Percentiles rank a stretch among this genome's conserved stretches.
Conservation (phyloP, 2,888 invertebrate genomes). For the Euplexia lucipara region DNA sequence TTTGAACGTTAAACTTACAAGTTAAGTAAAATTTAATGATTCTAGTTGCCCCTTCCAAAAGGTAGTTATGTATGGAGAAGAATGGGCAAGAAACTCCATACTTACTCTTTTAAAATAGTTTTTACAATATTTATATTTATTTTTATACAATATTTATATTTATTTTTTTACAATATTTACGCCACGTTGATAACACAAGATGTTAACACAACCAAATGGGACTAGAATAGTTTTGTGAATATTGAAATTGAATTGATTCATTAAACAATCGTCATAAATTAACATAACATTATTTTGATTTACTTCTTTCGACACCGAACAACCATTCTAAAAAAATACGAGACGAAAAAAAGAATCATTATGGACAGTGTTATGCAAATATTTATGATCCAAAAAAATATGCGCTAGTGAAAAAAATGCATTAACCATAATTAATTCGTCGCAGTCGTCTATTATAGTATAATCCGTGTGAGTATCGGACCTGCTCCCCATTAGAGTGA, state of each 20-base stretch:
- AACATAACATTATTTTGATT: conserved; percentile 14
- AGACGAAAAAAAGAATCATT: neutral
- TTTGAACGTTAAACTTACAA: no score
- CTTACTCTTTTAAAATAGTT: no score
- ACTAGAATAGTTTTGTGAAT: conserved; percentile 27
- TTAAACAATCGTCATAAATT: conserved; percentile 23
- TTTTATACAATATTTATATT: no score
- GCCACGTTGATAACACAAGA: conserved; percentile 31
- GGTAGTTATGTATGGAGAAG: no score
- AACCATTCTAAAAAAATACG: conserved; percentile 1
- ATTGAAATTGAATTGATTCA: conserved; percentile 34
- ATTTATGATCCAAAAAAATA: conserved; percentile 11
- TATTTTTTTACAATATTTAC: no score
- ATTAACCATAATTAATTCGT: conserved; percentile 42
- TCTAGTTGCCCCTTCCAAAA: no score
- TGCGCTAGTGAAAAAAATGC: conserved; percentile 30
- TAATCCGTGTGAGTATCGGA: conserved; percentile 62
- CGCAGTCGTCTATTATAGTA: conserved; percentile 32
- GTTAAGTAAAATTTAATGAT: no score
- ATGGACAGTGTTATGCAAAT: conserved; percentile 13
- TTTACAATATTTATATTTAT: no score
- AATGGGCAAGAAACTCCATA: no score
- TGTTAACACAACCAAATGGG: conserved; percentile 30
- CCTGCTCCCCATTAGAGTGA: conserved; percentile 81
- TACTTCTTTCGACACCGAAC: conserved; percentile 5